These are phyloP conservation scores for Ceyx melanurus DNA, from an alignment of 2,113 vertebrate genomes.

Conservation along the genomic window DNA sequence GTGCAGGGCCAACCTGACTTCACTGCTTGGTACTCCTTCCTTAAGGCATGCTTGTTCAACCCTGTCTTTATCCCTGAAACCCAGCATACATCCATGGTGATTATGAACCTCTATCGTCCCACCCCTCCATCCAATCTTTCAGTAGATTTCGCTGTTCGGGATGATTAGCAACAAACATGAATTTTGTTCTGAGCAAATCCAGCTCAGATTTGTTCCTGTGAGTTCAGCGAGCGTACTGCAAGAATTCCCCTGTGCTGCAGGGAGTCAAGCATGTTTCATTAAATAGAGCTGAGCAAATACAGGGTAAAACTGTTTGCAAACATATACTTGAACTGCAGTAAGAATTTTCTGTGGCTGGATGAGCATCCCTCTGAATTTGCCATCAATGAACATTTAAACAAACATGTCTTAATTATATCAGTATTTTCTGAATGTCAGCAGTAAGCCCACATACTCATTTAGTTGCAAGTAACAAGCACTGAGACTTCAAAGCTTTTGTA, in stretches of 20 bases:
- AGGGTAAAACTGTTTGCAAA: neutral
- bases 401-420: neutral
- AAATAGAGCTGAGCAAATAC: constrained; percentile 65
- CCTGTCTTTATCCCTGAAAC: neutral
- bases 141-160: neutral
- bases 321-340: neutral
- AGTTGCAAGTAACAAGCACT: neutral
- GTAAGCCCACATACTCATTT: neutral
- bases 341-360: neutral
- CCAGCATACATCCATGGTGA: constrained; percentile 24
- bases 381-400: neutral
- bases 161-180: neutral
- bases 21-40: neutral
- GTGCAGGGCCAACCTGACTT: constrained; percentile 38
- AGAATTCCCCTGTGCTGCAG: neutral
- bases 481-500: neutral
- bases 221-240: constrained; percentile 3
- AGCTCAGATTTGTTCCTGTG: constrained; percentile 6
- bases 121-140: neutral
- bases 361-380: neutral
- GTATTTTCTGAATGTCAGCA: neutral
- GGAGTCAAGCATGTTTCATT: constrained; percentile 24
- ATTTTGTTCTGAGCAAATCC: neutral
- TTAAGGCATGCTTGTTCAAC: constrained; percentile 46
- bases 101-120: neutral